Base-by-base conservation (phyloP, 2,888 invertebrate species). In the Mythimna vitellina region DNA sequence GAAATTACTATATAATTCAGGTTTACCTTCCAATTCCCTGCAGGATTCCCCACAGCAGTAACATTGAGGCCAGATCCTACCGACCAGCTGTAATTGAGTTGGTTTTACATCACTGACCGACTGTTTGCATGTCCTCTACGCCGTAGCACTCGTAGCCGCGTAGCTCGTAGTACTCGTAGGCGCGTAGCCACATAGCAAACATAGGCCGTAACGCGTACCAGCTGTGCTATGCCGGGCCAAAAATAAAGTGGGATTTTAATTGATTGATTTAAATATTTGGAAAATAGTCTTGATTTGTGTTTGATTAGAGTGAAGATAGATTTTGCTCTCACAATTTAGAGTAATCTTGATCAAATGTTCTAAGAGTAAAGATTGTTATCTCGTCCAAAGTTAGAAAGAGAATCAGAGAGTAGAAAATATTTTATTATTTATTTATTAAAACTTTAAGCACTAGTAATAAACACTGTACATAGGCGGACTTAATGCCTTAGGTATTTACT, bases 91-190 rank as follows among this genome's bases (percentile, higher is more conserved):
- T 83, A 81, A 83, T 81, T 73, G 70, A 75, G 84, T 83, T 81
- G 76, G 84, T 80, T 72, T 76, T 76, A 80, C 76, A 80, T 80
- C 76, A 75, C 76, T 56, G 76, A 61, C 69, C 56, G 70, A 80
- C 67, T 83, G 84, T 81, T 83, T 81, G 81, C 64, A 76, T 67
- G 72, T 71, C 51, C 81, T 69, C 81, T 81, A 75, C 67, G 74
- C 38, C 83, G 84, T 76, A 84, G 77, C 70, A 53, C 65, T 76
- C 84, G 70, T 83, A 73, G 81, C 69, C 80, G 57, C 78, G 78
- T 79, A 79, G 79, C 78, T 56, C 83, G 83, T 80, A 80, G 72
- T 65, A 51, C 66, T 75, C 83, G 76, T 83, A 76, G 80, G 66
- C 69, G 64, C 78, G 77, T 66, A 76, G 67, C 69, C 60, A 42